These are phyloP conservation scores for Chrysotoxum bicinctum DNA, from an alignment of 2,888 invertebrate genomes.

Conservation along the genomic window DNA sequence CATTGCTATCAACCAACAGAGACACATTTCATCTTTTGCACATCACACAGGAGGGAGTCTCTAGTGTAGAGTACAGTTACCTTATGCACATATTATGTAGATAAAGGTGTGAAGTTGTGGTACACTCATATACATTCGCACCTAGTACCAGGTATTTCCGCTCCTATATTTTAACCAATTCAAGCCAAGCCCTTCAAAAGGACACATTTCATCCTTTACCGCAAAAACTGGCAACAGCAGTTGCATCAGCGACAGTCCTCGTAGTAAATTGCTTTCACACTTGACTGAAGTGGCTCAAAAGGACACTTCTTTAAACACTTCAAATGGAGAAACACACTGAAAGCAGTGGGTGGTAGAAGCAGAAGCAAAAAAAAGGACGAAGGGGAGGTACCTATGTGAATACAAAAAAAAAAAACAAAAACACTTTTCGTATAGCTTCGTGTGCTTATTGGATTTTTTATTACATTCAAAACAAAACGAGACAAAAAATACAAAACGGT, in stretches of 20 bases:
- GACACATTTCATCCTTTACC: constrained; percentile 46
- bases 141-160: neutral
- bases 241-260: constrained; percentile 54
- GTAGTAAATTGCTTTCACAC: constrained; percentile 71
- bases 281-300: constrained; percentile 71
- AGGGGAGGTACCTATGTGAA: constrained; percentile 48
- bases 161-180: constrained; percentile 37
- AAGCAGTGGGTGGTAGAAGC: neutral
- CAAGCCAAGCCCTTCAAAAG: constrained; percentile 32
- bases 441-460: constrained; percentile 40
- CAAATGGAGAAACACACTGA: constrained; percentile 62
- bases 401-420: constrained; percentile 23
- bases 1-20: constrained; percentile 47
- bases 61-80: neutral
- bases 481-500: neutral
- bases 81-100: neutral
- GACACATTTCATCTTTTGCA: constrained; percentile 57
- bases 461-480: neutral
- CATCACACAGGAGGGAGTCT: constrained; percentile 35
- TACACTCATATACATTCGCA: constrained; percentile 1
- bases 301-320: constrained; percentile 71
- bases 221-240: constrained; percentile 51
- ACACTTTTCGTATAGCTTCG: constrained; percentile 40
- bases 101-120: constrained; percentile 59
- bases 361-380: neutral